Percentiles rank a stretch among this genome's conserved stretches.
Conservation (phyloP, 2,797 vertebrate genomes). For the Champsocephalus gunnari region DNA sequence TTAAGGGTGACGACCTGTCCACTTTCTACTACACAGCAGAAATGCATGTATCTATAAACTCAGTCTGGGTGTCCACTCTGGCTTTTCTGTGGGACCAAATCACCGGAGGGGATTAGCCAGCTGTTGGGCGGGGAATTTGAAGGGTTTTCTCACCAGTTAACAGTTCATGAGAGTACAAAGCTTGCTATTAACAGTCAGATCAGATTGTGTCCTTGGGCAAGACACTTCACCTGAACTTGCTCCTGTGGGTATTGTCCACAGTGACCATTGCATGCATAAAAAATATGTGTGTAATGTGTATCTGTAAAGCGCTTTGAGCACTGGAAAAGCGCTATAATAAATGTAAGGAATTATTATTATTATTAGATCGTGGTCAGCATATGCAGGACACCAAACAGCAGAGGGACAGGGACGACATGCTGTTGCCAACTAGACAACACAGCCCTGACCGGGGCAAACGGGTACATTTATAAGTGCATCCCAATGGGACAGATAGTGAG, state of each 20-base stretch:
- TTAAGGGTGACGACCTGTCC: conserved; percentile 61
- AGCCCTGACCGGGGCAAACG: conserved; percentile 41
- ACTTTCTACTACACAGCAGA: conserved; percentile 69
- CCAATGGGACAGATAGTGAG: conserved; percentile 23
- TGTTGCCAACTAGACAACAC: conserved; percentile 40
- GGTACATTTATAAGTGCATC: conserved; percentile 38
- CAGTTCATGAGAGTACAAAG: conserved; percentile 44
- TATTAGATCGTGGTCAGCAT: conserved; percentile 26
- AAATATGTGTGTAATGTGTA: too few species aligned
- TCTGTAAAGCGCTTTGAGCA: too few species aligned
- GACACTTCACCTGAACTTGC: too few species aligned
- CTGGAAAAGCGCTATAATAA: too few species aligned
- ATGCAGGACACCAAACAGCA: conserved; percentile 33
- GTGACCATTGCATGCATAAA: too few species aligned
- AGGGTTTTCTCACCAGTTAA: conserved; percentile 23
- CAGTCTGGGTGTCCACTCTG: conserved; percentile 43
- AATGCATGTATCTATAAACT: conserved; percentile 22
- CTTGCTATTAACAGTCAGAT: conserved; percentile 39
- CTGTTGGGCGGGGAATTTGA: conserved; percentile 53
- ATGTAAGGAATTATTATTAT: too few species aligned
- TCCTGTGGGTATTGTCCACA: too few species aligned
- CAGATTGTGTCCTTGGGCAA: too few species aligned
- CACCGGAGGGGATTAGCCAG: conserved; percentile 50
- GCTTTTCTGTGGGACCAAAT: conserved; percentile 30
- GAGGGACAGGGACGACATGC: conserved; percentile 38